Evolutionary conservation across 2,888 invertebrate species (phyloP).

Genomic region (Sipunculus nudus): DNA sequence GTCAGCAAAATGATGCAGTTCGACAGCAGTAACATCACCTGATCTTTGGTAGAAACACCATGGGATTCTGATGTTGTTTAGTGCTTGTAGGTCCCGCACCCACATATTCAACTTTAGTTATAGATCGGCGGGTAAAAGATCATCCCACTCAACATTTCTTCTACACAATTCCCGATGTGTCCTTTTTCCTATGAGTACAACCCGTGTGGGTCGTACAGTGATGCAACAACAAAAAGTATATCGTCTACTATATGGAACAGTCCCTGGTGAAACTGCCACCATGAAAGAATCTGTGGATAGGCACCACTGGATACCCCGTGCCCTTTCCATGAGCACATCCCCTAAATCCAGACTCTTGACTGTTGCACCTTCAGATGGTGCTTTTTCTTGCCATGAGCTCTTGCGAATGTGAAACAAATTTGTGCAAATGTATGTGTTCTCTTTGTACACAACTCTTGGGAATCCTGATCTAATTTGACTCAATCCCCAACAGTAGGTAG

Average conservation of each 20-base stretch:
- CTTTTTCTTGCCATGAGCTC: no score
- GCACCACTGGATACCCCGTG: constrained; percentile 36
- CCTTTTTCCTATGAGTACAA: constrained; percentile 33
- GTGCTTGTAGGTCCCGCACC: not conserved
- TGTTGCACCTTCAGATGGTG: no score
- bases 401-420: no score
- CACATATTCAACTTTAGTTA: constrained; percentile 1
- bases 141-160: constrained; percentile 35
- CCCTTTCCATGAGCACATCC: not conserved
- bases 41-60: constrained; percentile 32
- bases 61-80: not conserved
- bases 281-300: constrained; percentile 38
- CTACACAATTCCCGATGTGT: constrained; percentile 36
- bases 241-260: constrained; percentile 33
- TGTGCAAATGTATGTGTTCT: no score
- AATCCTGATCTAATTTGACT: no score
- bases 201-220: constrained; percentile 42
- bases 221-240: constrained; percentile 35
- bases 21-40: constrained; percentile 15
- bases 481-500: no score
- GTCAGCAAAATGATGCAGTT: constrained; percentile 43
- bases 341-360: no score
- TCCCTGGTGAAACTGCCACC: constrained; percentile 29
- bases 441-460: no score
- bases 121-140: constrained; percentile 16